These are phyloP conservation scores for Yponomeuta sedellus DNA, from an alignment of 2,888 invertebrate species.

Conservation along the genomic window DNA sequence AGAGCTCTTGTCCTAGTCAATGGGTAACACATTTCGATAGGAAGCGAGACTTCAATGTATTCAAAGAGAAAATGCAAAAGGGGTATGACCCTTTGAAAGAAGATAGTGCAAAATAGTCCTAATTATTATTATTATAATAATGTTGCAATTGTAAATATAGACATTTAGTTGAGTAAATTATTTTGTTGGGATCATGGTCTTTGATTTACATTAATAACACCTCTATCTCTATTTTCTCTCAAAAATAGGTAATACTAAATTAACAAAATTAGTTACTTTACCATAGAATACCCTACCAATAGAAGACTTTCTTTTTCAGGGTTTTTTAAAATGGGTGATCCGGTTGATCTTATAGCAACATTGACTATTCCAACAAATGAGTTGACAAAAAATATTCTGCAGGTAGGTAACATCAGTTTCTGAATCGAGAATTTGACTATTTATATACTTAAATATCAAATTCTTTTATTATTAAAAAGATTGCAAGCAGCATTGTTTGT, in stretches of 20 bases:
- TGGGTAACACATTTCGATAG: slow-evolving; percentile 98
- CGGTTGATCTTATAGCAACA: slow-evolving; percentile 32
- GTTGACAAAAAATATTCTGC: slow-evolving; percentile 37
- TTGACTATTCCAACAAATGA: slow-evolving; percentile 33
- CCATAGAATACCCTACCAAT: not conserved
- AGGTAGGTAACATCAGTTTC: slow-evolving; percentile 33
- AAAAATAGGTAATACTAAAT: not conserved
- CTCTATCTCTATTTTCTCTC: not conserved
- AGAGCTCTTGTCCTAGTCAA: slow-evolving; percentile 85
- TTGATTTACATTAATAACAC: slow-evolving; percentile 37
- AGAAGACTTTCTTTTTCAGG: slow-evolving; percentile 6
- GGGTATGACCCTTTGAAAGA: slow-evolving; percentile 86
- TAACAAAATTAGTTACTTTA: not conserved
- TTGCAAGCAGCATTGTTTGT: too few relatives aligned
- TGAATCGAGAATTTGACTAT: too few relatives aligned
- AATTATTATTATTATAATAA: slow-evolving; percentile 25
- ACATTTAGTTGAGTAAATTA: slow-evolving; percentile 64
- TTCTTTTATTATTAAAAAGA: too few relatives aligned
- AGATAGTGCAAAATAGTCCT: slow-evolving; percentile 35
- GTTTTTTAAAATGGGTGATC: slow-evolving; percentile 36
- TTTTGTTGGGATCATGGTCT: slow-evolving; percentile 39
- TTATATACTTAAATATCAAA: too few relatives aligned
- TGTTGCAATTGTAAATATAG: slow-evolving; percentile 47
- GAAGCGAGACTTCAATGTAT: slow-evolving; percentile 90
- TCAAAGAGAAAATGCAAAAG: slow-evolving; percentile 90